Evolutionary conservation across 1,140 invertebrate genomes (phyloP), one percentile per base, ranked within the genome.

Genomic region (Stegodyphus dumicola): DNA sequence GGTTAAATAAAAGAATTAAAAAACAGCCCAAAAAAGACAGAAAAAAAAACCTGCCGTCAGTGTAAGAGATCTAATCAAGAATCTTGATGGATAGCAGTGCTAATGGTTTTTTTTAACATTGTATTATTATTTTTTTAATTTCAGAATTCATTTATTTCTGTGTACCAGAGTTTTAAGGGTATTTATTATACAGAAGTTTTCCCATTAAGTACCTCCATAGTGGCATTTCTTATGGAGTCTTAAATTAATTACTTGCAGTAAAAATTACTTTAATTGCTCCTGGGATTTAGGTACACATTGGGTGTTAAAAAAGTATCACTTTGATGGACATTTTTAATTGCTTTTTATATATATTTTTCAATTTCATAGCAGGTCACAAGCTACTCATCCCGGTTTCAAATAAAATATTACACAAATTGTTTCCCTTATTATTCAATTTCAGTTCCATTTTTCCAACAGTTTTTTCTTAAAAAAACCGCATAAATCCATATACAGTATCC

Each of bases 41-140:
- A 67, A 18, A 17, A 67, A 67, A 67, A 67, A 77, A 52, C 73
- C 73, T 76, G 81, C 65, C 73, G 64, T 15, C 51, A 85, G 66
- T 83, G 73, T 85, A 85, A 85, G 64, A 85, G 73, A 85, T 85
- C 81, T 85, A 85, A 85, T 85, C 81, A 85, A 75, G 73, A 69
- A 69, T 85, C 73, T 69, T 85, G 81, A 85, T 85, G 74, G 74
- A 85, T 85, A 66, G 81, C 67, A 77, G 74, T 52, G 74, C 76
- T 85, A 85, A 85, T 85, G 81, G 73, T 67, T 85, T 85, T 85
- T 85, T 76, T 69, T 53, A 33, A 73, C 65, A 13, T 51, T 52
- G 10, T 75, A 53, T 7, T 7, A 67, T 81, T 79, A 69, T 81
- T 73, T 77, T 18, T 75, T 60, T 15, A 13, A 51, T 13, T 18